Base-by-base conservation (phyloP, 2,797 vertebrate species). In the Phaenicophaeus curvirostris region DNA sequence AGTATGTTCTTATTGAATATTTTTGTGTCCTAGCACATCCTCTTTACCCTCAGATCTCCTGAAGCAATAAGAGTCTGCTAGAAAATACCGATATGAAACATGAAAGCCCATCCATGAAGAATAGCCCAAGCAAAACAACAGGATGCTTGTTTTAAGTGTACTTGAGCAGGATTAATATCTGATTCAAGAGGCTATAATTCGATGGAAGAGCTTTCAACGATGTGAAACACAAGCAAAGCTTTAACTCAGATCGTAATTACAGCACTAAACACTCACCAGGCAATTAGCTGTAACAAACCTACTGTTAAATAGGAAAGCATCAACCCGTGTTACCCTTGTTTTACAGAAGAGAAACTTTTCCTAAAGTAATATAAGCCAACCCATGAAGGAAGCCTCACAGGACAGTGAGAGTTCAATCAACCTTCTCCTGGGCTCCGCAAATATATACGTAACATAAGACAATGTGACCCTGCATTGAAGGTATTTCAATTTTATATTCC, bases 171-270 rank as follows among this genome's bases (percentile, higher is more conserved):
- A 94, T 94, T 95, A 94, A 94, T 82, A 85, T 44, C 50, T 5
- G 0, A 94, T 82, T 94, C 74, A 90, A 93, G 94, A 85, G 85
- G 77, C 80, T 90, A 57, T 90, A 96, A 93, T 66, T 93, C 87
- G 71, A 50, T 51, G 54, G 65, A 93, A 96, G 72, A 42, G 72
- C 37, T 95, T 94, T 94, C 91, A 94, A 15, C 68, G 87, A 95
- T 80, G 74, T 94, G 90, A 96, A 96, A 96, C 91, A 85, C 71
- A 95, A 95, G 92, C 94, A 95, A 94, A 96, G 89, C 88, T 93
- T 93, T 94, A 94, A 89, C 75, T 95, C 54, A 31, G 65, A 87
- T 94, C 58, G 65, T 94, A 94, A 96, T 87, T 89, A 85, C 67
- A 72, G 75, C 68, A 90, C 61, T 85, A 94, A 94, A 85, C 78